phyloP scores from a whole-genome alignment of 2,888 invertebrate genomes.

The Notodonta dromedarius region DNA sequence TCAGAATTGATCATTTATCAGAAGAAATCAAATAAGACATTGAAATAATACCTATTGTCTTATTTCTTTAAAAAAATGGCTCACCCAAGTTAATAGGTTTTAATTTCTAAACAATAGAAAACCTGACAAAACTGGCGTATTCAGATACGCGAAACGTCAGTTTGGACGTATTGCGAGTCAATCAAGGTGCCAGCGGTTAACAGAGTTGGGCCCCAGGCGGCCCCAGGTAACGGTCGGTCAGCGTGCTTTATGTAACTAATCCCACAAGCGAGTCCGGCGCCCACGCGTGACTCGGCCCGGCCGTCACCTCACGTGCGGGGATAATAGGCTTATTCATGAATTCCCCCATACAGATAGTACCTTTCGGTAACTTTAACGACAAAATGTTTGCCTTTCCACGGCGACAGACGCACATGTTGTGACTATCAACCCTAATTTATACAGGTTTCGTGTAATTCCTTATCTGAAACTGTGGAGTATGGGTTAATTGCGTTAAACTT shows the following conservation, averaged over 20 bases:
- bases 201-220: too few species aligned
- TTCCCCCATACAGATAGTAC: slow-evolving; percentile 34
- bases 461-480: neutral
- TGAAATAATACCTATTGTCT: too few species aligned
- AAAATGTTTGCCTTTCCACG: slow-evolving; percentile 4
- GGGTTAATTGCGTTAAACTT: slow-evolving; percentile 6
- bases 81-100: too few species aligned
- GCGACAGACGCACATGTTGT: neutral
- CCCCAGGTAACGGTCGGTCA: slow-evolving; percentile 17
- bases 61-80: too few species aligned
- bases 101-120: too few species aligned
- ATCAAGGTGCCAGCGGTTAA: too few species aligned
- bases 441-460: slow-evolving; percentile 1
- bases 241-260: slow-evolving; percentile 25
- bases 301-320: slow-evolving; percentile 44
- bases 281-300: slow-evolving; percentile 34
- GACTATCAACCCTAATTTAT: neutral
- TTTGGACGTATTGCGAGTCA: too few species aligned
- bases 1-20: too few species aligned
- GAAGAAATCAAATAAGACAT: too few species aligned
- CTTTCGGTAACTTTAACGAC: slow-evolving; percentile 31
- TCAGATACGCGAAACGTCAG: too few species aligned
- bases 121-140: too few species aligned
- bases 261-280: slow-evolving; percentile 16
- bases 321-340: slow-evolving; percentile 49